Conservation (phyloP, 2,888 invertebrate genomes). For the Scaeva pyrastri region DNA sequence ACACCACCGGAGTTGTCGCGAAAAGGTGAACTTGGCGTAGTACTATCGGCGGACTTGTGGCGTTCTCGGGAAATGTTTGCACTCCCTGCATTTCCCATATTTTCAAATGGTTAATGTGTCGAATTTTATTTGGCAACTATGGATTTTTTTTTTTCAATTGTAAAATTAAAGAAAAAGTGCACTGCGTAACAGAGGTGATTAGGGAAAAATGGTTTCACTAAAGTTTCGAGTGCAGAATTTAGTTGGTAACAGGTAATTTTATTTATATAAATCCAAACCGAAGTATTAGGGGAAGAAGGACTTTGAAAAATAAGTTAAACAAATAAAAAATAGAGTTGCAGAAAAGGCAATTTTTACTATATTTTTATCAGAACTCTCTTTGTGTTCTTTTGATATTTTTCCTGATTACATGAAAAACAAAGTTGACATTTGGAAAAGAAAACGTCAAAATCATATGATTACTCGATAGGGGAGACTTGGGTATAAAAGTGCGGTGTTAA, state of each 20-base stretch:
- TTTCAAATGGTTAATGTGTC: constrained; percentile 5
- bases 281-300: constrained; percentile 14
- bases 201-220: constrained; percentile 19
- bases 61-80: constrained; percentile 87
- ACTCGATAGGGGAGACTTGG: not conserved
- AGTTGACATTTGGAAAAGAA: constrained; percentile 49
- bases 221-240: constrained; percentile 4
- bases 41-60: constrained; percentile 87
- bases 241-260: not conserved
- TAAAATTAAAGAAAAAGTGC: constrained; percentile 16
- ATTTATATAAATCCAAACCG: constrained; percentile 12
- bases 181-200: constrained; percentile 59
- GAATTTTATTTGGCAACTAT: constrained; percentile 8
- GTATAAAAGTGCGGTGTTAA: constrained; percentile 46
- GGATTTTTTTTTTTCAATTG: constrained; percentile 22
- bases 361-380: constrained; percentile 60
- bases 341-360: constrained; percentile 40
- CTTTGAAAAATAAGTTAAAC: constrained; percentile 59
- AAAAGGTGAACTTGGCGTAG: constrained; percentile 82
- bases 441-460: constrained; percentile 73
- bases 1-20: constrained; percentile 76
- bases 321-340: constrained; percentile 64
- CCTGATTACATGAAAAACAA: constrained; percentile 62
- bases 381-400: constrained; percentile 52
- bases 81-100: constrained; percentile 84